Conservation (phyloP, 92 coral and sea anemone species). For the Parazoanthus atlanticus region DNA sequence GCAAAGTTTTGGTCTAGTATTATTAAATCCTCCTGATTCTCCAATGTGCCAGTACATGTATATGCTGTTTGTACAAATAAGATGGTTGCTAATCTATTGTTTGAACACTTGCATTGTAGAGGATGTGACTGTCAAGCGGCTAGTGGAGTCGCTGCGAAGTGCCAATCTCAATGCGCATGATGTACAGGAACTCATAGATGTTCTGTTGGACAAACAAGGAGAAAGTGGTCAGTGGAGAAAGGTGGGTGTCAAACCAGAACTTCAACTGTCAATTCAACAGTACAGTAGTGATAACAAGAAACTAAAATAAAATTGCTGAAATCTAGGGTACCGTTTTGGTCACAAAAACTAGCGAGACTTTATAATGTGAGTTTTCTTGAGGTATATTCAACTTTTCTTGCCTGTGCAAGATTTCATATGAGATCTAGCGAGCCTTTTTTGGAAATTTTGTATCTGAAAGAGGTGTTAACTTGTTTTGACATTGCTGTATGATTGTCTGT, state of each 20-base stretch:
- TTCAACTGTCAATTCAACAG: background rate
- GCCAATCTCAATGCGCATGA: slow-evolving; percentile 76
- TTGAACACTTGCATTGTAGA: slow-evolving; percentile 49
- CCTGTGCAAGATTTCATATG: too few species aligned
- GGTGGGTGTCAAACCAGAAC: slow-evolving; percentile 48
- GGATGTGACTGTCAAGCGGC: slow-evolving; percentile 61
- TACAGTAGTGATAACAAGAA: background rate
- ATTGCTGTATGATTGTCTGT: background rate
- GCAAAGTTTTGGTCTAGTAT: too few species aligned
- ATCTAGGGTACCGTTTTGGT: background rate
- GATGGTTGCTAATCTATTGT: too few species aligned
- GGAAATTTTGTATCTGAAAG: too few species aligned
- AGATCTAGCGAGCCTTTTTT: too few species aligned
- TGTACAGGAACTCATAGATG: slow-evolving; percentile 85
- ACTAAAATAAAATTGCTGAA: background rate
- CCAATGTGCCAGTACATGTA: too few species aligned
- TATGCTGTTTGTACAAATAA: too few species aligned
- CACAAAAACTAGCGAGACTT: background rate
- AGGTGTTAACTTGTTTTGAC: too few species aligned
- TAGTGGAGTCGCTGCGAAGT: slow-evolving; percentile 67
- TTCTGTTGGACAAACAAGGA: slow-evolving; percentile 89
- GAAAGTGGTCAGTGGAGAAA: slow-evolving; percentile 84
- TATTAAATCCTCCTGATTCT: too few species aligned
- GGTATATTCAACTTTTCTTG: too few species aligned
- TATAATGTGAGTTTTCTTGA: too few species aligned